Evolutionary conservation across 2,888 invertebrate species (phyloP), one percentile per base, ranked within the genome.

Genomic region (Meiosimyza platycephala): DNA sequence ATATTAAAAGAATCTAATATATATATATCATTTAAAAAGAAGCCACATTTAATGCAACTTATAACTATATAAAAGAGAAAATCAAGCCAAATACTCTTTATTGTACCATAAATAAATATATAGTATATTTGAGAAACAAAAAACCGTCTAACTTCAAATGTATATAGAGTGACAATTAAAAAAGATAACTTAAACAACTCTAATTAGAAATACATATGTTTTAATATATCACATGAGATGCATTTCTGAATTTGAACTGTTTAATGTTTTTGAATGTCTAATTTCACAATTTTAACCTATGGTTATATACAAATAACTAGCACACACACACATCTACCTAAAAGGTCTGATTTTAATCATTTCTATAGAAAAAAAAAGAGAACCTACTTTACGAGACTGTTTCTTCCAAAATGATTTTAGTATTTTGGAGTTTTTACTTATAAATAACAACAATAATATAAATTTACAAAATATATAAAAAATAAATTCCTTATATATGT

Each of bases 271-370:
- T 40, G 40, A 40, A 6, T 57, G 22, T 12, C 57, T 28, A 28
- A 13, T 28, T 55, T 55, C 28, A 28, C 28, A 2, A 13, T 57
- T 57, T 57, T 22, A 57, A 12, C 13, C 4, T 18, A 28, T 28
- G 28, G 16, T 57, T 57, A 47, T 47, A 63, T 47, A 47, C 48
- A 47, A 40, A n/a, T 48, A 63, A 63, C 62, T 47, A 16, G 48
- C 48, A n/a, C 33, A 62, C 11, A 62, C 4, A 62, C 63, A 63
- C 63, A 63, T 47, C 63, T 47, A 63, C 47, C 63, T 63, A n/a
- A 63, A 63, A 47, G 63, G 63, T 63, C 63, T 63, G 63, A 63
- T 63, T 63, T 63, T 48, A 48, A 63, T 63, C 12, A 63, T 63
- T 63, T 63, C 47, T 47, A n/a, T 47, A 57, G 28, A 57, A 57